Evolutionary conservation across 2,888 invertebrate species (phyloP).

Genomic region (Microchrysa polita): DNA sequence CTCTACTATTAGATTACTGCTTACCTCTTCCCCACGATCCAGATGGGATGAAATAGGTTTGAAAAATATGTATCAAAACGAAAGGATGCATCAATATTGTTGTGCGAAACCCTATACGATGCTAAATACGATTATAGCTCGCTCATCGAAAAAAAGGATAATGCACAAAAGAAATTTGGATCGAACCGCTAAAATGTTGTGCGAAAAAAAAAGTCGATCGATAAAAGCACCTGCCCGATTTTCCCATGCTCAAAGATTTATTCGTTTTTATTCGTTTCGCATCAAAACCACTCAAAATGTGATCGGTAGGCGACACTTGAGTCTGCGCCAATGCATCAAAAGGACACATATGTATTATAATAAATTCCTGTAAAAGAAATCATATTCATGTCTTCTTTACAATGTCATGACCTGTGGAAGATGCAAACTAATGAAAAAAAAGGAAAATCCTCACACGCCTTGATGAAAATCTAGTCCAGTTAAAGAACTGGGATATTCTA

Average conservation of each 20-base stretch:
- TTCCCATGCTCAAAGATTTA: constrained; percentile 48
- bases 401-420: neutral
- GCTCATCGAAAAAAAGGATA: constrained; percentile 3
- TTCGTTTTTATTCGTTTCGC: constrained; percentile 42
- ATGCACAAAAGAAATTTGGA: constrained; percentile 8
- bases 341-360: constrained; percentile 7
- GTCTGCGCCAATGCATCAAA: neutral
- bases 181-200: neutral
- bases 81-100: no score
- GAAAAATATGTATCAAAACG: no score
- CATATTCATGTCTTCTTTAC: neutral
- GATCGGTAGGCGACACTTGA: constrained; percentile 1
- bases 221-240: constrained; percentile 34
- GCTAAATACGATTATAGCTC: constrained; percentile 6
- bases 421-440: neutral
- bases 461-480: neutral
- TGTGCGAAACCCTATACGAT: neutral
- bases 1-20: no score
- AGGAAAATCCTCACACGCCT: neutral
- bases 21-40: no score
- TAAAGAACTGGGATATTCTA: constrained; percentile 1
- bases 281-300: constrained; percentile 2
- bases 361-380: neutral
- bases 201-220: neutral
- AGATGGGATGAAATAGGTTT: no score